Conservation (phyloP, 2,888 invertebrate genomes). For the Prosopocoilus inquinatus region DNA sequence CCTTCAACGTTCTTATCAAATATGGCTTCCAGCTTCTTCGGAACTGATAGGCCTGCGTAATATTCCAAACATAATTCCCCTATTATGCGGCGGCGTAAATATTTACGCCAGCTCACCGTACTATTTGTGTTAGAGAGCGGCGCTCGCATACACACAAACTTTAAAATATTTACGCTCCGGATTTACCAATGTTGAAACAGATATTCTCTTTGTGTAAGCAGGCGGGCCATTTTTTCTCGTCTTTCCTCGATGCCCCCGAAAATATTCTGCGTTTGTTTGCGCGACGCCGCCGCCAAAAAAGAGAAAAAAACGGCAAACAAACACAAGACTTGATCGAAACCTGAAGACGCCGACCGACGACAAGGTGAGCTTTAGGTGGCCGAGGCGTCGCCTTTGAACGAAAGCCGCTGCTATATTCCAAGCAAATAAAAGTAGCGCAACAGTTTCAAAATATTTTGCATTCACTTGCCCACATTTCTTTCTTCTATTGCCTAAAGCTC, state of each 20-base stretch:
- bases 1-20: conserved; percentile 20
- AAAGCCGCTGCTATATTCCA: no score
- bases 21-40: conserved; percentile 16
- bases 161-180: conserved; percentile 19
- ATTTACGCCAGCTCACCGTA: conserved; percentile 17
- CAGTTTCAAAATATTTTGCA: no score
- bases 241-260: conserved; percentile 11
- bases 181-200: conserved; percentile 19
- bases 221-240: conserved; percentile 11
- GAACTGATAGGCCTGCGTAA: conserved; percentile 18
- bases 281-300: no score
- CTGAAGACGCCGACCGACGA: no score
- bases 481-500: no score
- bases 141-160: conserved; percentile 16
- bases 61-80: conserved; percentile 19
- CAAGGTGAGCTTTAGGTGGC: no score
- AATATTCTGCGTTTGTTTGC: no score
- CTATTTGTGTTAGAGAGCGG: conserved; percentile 18
- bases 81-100: conserved; percentile 17
- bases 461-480: no score
- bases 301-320: no score
- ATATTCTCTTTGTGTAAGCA: conserved; percentile 14
- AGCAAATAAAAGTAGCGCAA: no score
- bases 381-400: no score
- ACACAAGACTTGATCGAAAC: no score